Percentiles rank a stretch among this genome's conserved stretches.
These are phyloP conservation scores for Sinodicranocentrus sp. DNA, from an alignment of 2,888 invertebrate species.

Conservation along the genomic window DNA sequence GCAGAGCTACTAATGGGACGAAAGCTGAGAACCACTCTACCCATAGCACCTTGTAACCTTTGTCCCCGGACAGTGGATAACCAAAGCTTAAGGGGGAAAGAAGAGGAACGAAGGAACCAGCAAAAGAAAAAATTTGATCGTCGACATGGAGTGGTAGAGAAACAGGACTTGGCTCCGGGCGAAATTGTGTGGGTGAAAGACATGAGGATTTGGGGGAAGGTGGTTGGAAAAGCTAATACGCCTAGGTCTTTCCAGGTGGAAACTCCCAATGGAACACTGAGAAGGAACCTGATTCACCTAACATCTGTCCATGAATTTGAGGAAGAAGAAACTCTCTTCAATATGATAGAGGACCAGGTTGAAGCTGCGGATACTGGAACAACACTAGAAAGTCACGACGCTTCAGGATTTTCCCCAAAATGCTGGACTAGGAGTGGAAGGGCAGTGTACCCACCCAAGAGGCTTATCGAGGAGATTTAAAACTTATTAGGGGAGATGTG, in stretches of 20 bases:
- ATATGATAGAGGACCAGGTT: too few relatives aligned
- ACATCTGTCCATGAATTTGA: neutral
- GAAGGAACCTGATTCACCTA: conserved; percentile 46
- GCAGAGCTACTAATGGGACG: conserved; percentile 77
- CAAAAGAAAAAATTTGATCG: conserved; percentile 71
- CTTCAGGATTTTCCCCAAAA: too few relatives aligned
- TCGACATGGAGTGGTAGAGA: conserved; percentile 64
- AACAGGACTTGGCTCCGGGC: conserved; percentile 60
- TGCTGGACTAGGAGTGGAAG: too few relatives aligned
- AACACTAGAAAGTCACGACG: too few relatives aligned
- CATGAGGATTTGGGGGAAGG: conserved; percentile 63
- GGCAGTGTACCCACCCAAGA: too few relatives aligned
- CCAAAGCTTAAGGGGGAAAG: conserved; percentile 37
- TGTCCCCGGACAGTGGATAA: conserved; percentile 2
- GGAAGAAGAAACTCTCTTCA: too few relatives aligned
- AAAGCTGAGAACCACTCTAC: conserved; percentile 75
- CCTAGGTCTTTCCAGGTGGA: conserved; percentile 52
- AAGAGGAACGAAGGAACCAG: conserved; percentile 53
- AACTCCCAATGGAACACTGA: conserved; percentile 28
- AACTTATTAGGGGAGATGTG: too few relatives aligned
- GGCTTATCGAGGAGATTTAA: too few relatives aligned
- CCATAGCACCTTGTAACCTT: conserved; percentile 15
- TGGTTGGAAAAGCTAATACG: conserved; percentile 21
- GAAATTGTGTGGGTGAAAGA: conserved; percentile 76
- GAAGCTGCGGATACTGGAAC: too few relatives aligned